Evolutionary conservation across 1,140 invertebrate genomes (phyloP).

Genomic region (Drosophila lacteicornis): DNA sequence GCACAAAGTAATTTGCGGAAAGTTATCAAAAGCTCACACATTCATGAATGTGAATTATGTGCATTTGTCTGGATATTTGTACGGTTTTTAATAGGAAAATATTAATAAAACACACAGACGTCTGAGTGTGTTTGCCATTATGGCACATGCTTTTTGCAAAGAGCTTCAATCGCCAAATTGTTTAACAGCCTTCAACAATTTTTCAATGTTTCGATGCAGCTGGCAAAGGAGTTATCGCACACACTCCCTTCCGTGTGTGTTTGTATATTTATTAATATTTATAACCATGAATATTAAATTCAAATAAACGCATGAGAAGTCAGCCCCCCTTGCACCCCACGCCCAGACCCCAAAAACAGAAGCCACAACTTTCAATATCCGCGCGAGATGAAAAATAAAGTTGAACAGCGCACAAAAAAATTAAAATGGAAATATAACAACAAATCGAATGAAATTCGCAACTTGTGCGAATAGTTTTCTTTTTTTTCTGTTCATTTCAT

Average conservation of each 20-base stretch:
- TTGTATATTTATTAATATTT: constrained; percentile 70
- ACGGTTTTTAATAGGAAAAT: constrained; percentile 62
- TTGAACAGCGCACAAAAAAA: constrained; percentile 14
- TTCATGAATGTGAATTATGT: constrained; percentile 23
- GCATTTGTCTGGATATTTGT: constrained; percentile 33
- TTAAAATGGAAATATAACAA: constrained; percentile 42
- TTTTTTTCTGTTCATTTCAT: constrained; percentile 6
- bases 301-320: constrained; percentile 69
- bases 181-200: constrained; percentile 73
- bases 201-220: constrained; percentile 63
- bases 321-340: background rate
- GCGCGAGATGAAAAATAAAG: constrained; percentile 48
- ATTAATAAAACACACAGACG: constrained; percentile 65
- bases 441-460: constrained; percentile 58
- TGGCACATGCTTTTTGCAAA: constrained; percentile 32
- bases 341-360: constrained; percentile 13
- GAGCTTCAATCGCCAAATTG: constrained; percentile 63
- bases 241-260: background rate
- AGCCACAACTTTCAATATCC: constrained; percentile 82
- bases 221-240: constrained; percentile 13
- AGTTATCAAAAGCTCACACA: constrained; percentile 55
- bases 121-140: constrained; percentile 37
- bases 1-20: constrained; percentile 60
- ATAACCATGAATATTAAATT: constrained; percentile 76
- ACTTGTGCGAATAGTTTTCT: constrained; percentile 58